Base-by-base conservation (phyloP, 2,797 vertebrate genomes). In the Bovichtus variegatus region DNA sequence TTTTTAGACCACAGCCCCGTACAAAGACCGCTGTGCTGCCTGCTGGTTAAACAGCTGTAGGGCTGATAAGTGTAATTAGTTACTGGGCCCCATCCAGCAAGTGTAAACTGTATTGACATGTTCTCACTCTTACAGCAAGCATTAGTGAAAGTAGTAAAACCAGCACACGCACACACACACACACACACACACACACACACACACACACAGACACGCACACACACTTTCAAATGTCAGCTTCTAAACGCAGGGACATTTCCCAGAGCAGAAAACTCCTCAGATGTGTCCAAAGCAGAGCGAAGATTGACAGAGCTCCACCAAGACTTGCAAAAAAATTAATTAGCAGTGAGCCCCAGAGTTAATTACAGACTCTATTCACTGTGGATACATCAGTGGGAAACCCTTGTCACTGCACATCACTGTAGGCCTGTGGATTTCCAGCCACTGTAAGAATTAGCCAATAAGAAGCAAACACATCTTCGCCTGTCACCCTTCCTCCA, bases 301-400 rank as follows among this genome's bases (percentile, higher is more conserved):
- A 57, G 83, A 90, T 46, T 76, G 84, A 89, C 86, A 84, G 70
- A 78, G 66, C 43, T 82, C 80, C 54, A 64, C 82, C 55, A 81
- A 84, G 84, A 85, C 86, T 73, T 76, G 76, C 72, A 80, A 78
- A 76, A 82, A 91, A 87, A 94, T 92, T 93, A 93, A 94, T 94
- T 93, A 90, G 83, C 92, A 72, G 43, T 79, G 84, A 90, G 83
- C 71, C 63, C 84, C 85, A 53, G 80, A 91, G 87, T 94, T 94
- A 93, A 95, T 95, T 94, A 95, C 91, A 78, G 86, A 87, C 83
- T 90, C 81, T 90, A 87, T 90, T 94, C 92, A 90, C 90, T 81
- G 87, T 75, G 86, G 85, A 87, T 82, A 84, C 84, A 91, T 86
- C 82, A 82, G 75, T 79, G 81, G 73, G 84, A 91, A 91, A 84